Base-by-base conservation (phyloP, 2,888 invertebrate species). In the Homarus gammarus region DNA sequence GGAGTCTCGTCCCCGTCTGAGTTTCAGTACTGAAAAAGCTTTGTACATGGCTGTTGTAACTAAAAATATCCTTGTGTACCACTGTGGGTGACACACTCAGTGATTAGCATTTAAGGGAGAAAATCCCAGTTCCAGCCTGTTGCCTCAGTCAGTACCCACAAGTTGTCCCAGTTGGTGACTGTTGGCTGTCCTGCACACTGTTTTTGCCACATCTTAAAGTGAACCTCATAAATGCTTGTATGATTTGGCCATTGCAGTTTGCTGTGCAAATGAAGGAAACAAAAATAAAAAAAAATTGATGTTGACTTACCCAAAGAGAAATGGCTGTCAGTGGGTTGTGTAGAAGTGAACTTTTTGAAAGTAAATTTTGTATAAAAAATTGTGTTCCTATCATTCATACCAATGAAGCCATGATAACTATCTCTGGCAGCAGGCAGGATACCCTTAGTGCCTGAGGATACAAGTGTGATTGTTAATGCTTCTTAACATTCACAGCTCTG, bases 51-150 rank as follows among this genome's bases (percentile, higher is more conserved):
- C 84, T 84, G 61, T 38, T 75, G 51, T 84, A 84, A 75, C 61
- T 84, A 56, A 38, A 70, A 83, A 44, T 83, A 44, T 83, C 40
- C 40, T 31, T 36, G 44, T 81, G n/a, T 81, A 75, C 64, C 61
- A 72, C 44, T 44, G 64, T 75, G 44, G 83, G 70, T 83, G 49
- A 83, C 70, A 38, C 81, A 84, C 84, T 84, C 84, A 84, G 84
- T 61, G 84, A 84, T 70, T 84, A 84, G 84, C 84, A 84, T 84
- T 77, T 84, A 84, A 84, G 77, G 84, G 84, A 84, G 77, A 61
- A 5, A 61, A 64, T 84, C 84, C 73, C 77, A 61, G 40, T 64
- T 51, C 77, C 84, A 75, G 84, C 77, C 64, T 84, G 77, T 68
- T 84, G 84, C 84, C 84, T 44, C 68, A 56, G 61, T 44, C 68